These are phyloP conservation scores for Scaptomyza graminum DNA, from an alignment of 1,140 invertebrate species.

Conservation along the genomic window DNA sequence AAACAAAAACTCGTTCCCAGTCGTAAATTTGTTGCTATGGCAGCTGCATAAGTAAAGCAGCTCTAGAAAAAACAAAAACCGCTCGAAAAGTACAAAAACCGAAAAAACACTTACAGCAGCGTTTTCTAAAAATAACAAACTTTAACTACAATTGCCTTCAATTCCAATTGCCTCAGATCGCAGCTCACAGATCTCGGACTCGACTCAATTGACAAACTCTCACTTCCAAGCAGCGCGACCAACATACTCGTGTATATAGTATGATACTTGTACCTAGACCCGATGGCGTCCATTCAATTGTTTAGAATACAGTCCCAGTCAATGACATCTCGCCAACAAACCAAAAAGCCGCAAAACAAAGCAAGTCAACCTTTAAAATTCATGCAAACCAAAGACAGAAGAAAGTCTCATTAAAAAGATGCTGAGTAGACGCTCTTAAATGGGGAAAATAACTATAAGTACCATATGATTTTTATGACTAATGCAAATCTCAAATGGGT, in stretches of 20 bases:
- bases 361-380: constrained; percentile 52
- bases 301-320: constrained; percentile 40
- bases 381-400: constrained; percentile 33
- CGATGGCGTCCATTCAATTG: constrained; percentile 43
- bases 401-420: constrained; percentile 11
- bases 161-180: constrained; percentile 55
- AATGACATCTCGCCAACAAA: constrained; percentile 67
- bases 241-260: constrained; percentile 38
- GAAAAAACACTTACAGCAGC: constrained; percentile 46
- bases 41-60: constrained; percentile 64
- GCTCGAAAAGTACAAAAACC: constrained; percentile 31
- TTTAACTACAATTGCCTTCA: constrained; percentile 66
- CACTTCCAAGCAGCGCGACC: constrained; percentile 45
- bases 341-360: constrained; percentile 57
- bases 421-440: constrained; percentile 1
- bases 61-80: constrained; percentile 39
- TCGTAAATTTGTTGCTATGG: constrained; percentile 40
- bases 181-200: constrained; percentile 39
- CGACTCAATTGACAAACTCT: constrained; percentile 61
- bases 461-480: neutral
- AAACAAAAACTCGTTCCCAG: constrained; percentile 23
- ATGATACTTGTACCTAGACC: constrained; percentile 41
- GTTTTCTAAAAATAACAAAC: constrained; percentile 67
- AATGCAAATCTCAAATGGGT: neutral
- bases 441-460: neutral